phyloP scores from a whole-genome alignment of 2,797 vertebrate species.

The Parauchenoglanis ngamensis region DNA sequence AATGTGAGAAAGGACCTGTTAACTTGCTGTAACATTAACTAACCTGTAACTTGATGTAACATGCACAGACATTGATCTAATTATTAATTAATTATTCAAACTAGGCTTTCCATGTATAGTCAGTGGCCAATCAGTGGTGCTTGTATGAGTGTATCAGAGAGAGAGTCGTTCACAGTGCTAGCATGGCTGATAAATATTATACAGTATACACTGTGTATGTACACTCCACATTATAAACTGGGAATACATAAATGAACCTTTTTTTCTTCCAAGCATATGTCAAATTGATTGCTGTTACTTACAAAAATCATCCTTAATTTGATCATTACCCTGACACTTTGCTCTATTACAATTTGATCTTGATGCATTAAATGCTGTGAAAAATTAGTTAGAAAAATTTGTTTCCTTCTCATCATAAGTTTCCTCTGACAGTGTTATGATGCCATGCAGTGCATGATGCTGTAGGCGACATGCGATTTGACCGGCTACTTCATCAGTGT shows the following conservation, averaged over 20 bases:
- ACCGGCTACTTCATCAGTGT: constrained; percentile 17
- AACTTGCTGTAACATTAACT: no score
- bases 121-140: neutral
- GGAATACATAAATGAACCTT: neutral
- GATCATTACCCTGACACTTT: neutral
- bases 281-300: neutral
- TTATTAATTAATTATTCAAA: neutral
- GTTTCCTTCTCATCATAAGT: constrained; percentile 6
- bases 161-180: neutral
- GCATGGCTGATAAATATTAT: neutral
- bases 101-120: neutral
- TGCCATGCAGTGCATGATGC: constrained; percentile 9
- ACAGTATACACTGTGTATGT: neutral
- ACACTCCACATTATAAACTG: neutral
- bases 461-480: constrained; percentile 1
- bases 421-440: neutral
- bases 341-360: constrained; percentile 6
- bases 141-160: neutral
- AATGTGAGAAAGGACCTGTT: neutral
- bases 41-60: no score
- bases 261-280: neutral
- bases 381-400: neutral
- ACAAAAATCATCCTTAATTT: neutral
- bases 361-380: constrained; percentile 13
- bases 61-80: neutral